Percentiles rank a stretch among this genome's conserved stretches.
Conservation (phyloP, 2,113 vertebrate genomes). For the Pundamilia nyererei region DNA sequence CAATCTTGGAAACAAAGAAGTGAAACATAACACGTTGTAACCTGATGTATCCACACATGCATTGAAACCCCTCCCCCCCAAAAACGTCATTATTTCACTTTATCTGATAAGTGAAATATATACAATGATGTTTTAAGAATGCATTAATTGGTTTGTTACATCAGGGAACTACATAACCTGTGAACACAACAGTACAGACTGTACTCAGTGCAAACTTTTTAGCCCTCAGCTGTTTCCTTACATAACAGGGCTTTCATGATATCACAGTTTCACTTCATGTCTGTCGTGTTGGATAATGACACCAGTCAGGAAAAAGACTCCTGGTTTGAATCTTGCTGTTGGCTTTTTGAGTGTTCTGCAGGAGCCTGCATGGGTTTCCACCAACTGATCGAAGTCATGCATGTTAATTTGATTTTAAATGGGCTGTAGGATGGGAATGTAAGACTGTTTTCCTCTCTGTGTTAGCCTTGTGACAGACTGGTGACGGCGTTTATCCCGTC, state of each 20-base stretch:
- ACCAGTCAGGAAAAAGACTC: neutral
- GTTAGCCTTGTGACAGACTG: neutral
- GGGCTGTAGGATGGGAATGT: neutral
- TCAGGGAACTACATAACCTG: neutral
- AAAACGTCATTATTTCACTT: neutral
- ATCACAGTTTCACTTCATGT: neutral
- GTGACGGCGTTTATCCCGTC: fast-evolving
- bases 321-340: neutral
- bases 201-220: neutral
- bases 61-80: neutral
- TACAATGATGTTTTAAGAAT: neutral
- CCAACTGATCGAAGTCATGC: neutral
- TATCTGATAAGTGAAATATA: neutral
- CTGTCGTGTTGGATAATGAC: neutral
- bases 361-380: neutral
- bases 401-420: neutral
- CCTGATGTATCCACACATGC: neutral
- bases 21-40: neutral
- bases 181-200: neutral
- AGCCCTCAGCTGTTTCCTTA: neutral
- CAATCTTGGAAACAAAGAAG: neutral
- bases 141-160: neutral
- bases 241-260: neutral
- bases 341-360: neutral
- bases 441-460: neutral